Base-by-base conservation (phyloP, 2,797 vertebrate species). In the Synaphobranchus kaupii region DNA sequence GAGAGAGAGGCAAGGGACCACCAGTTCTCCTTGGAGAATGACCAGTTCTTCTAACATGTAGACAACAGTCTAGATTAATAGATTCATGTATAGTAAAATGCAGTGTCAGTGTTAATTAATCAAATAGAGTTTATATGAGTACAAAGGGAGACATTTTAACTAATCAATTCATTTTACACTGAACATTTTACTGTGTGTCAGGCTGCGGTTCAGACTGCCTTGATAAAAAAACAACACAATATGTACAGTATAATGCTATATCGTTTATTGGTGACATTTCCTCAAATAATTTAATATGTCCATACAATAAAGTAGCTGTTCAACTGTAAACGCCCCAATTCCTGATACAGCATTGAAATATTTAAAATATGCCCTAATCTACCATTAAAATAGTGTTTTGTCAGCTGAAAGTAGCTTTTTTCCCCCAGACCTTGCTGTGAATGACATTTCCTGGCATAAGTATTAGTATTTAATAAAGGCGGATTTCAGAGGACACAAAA, bases 181-280 rank as follows among this genome's bases (percentile, higher is more conserved):
- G 34, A 78, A 78, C 44, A 81, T 81, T 81, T 81, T 39, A 22
- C 73, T 44, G 73, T 71, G 68, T 31, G 73, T 44, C 34, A 81
- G 73, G 17, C 73, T 22, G 31, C 47, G 34, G 22, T n/a, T 50
- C 44, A 48, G 20, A 50, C 20, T 22, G 17, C 12, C 73, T 78
- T 4, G 58, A 86, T 86, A 76, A 81, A 76, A 81, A 86, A 82
- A 81, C 76, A 78, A 63, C 60, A 86, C 71, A 56, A 44, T 81
- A n/a, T 81, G 78, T 48, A 81, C 78, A 48, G 20, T 88, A 83
- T 88, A 76, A 83, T 86, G 90, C 88, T 83, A 82, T 90, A 88
- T 90, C 85, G 89, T 91, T 92, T 91, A 92, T 92, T 92, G 92
- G 88, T 92, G 88, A 92, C 90, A 89, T 89, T 91, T 50, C 88